A percentile compares a stretch with the other conserved stretches of the same genome.
phyloP scores from a whole-genome alignment of 2,888 invertebrate species.

The Temnothorax rugatulus region DNA sequence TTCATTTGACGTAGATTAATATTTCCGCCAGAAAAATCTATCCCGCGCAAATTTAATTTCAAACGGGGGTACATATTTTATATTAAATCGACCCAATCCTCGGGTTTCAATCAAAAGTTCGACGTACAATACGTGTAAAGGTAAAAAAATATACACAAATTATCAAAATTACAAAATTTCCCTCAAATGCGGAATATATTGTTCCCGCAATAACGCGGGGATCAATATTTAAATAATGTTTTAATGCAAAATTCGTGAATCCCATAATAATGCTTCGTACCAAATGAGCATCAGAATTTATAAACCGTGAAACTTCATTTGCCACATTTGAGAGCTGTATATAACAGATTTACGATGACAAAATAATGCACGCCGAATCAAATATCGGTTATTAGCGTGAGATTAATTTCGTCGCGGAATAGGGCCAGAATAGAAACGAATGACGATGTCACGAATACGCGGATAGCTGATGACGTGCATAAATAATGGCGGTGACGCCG shows the following conservation, averaged over 20 bases:
- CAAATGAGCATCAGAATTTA: slow-evolving; percentile 17
- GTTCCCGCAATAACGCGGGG: neutral
- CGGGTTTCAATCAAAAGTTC: slow-evolving; percentile 38
- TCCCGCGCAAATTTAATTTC: slow-evolving; percentile 51
- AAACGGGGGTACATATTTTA: slow-evolving; percentile 48
- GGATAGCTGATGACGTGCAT: slow-evolving; percentile 7
- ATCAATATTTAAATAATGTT: slow-evolving; percentile 51
- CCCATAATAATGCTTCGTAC: neutral
- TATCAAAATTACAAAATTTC: slow-evolving; percentile 26
- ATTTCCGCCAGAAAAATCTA: slow-evolving; percentile 50
- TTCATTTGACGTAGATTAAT: slow-evolving; percentile 57
- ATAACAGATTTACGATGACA: neutral
- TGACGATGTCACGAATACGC: slow-evolving; percentile 14
- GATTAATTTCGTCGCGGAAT: slow-evolving; percentile 14
- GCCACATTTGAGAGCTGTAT: neutral
- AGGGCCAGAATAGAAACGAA: neutral
- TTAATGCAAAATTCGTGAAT: slow-evolving; percentile 14
- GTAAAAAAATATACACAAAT: slow-evolving; percentile 32
- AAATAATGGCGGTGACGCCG: slow-evolving; percentile 26
- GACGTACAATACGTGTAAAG: neutral
- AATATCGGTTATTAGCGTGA: slow-evolving; percentile 10
- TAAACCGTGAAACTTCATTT: neutral
- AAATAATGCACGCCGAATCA: neutral
- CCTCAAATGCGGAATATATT: slow-evolving; percentile 5
- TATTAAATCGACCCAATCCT: slow-evolving; percentile 53